Conservation (phyloP, 2,888 invertebrate species). For the Vannuccia rotundouncinata region DNA sequence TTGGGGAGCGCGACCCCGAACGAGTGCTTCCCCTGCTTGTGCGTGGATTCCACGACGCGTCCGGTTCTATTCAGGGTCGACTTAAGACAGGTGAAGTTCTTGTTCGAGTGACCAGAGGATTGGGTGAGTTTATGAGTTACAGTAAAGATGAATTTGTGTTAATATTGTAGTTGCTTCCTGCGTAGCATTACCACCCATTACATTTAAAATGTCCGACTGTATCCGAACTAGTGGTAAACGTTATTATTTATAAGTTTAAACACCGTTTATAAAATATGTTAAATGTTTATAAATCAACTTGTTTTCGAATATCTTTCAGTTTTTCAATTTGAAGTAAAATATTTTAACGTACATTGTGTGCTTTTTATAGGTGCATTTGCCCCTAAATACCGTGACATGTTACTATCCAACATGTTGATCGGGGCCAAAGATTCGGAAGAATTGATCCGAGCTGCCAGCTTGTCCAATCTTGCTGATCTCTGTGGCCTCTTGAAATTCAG, state of each 20-base stretch:
- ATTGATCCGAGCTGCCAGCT: conserved; percentile 69
- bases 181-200: too few relatives aligned
- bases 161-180: too few relatives aligned
- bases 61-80: conserved; percentile 58
- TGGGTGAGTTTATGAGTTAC: conserved; percentile 63
- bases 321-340: too few relatives aligned
- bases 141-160: too few relatives aligned
- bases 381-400: neutral
- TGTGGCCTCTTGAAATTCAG: conserved; percentile 69
- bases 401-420: neutral
- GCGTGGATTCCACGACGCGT: conserved; percentile 61
- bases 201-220: too few relatives aligned
- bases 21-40: conserved; percentile 66
- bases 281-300: too few relatives aligned
- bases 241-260: too few relatives aligned
- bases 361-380: neutral
- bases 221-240: too few relatives aligned
- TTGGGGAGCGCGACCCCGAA: conserved; percentile 66
- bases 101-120: conserved; percentile 65
- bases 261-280: too few relatives aligned
- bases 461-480: conserved; percentile 76
- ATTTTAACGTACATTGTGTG: too few relatives aligned
- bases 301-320: too few relatives aligned
- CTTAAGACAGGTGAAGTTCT: conserved; percentile 75
- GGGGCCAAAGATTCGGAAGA: neutral